Conservation (phyloP, 37 sponge, comb jelly and placozoan species). For the Chondrilla cf. caribensis region DNA sequence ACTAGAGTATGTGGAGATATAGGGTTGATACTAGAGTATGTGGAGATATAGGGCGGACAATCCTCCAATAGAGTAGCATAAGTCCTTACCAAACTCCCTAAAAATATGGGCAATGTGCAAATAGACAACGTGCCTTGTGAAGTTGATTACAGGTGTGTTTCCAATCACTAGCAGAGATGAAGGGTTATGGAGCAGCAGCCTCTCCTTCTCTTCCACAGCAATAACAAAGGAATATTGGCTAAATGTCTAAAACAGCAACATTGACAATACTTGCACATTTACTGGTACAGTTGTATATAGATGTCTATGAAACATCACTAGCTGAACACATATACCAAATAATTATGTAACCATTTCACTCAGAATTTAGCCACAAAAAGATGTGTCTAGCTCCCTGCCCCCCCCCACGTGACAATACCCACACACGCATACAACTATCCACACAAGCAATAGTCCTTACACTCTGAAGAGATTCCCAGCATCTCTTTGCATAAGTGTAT, state of each 20-base stretch:
- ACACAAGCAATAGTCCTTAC: neutral
- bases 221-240: neutral
- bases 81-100: constrained; percentile 1
- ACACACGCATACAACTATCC: constrained; percentile 9
- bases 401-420: too few relatives aligned
- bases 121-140: neutral
- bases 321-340: too few relatives aligned
- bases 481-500: neutral
- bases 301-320: too few relatives aligned
- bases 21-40: too few relatives aligned
- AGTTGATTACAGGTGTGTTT: neutral
- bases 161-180: neutral
- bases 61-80: too few relatives aligned
- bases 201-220: neutral
- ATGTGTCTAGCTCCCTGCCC: too few relatives aligned
- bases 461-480: neutral
- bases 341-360: too few relatives aligned
- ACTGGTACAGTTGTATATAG: neutral
- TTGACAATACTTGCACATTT: neutral
- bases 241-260: neutral
- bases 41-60: too few relatives aligned
- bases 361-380: too few relatives aligned
- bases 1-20: too few relatives aligned
- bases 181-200: neutral
- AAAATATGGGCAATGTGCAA: neutral